These are phyloP conservation scores for Ophion ellenae DNA, from an alignment of 2,888 invertebrate genomes.

Conservation along the genomic window DNA sequence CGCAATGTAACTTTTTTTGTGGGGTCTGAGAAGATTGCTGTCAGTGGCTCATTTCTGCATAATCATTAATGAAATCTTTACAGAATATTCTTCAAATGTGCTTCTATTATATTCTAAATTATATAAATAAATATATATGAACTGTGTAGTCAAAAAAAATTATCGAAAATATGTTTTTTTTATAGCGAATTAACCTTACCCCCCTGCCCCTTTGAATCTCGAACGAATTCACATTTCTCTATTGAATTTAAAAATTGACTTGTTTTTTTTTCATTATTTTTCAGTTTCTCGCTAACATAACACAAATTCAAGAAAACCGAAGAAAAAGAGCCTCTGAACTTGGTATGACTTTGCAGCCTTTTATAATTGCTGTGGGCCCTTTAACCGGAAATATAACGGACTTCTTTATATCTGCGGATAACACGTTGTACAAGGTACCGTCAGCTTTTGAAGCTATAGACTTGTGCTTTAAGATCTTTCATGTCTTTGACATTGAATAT, in stretches of 20 bases:
- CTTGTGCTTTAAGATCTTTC: slow-evolving; percentile 31
- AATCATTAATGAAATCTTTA: too few species aligned
- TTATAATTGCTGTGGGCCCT: slow-evolving; percentile 26
- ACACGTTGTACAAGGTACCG: slow-evolving; percentile 34
- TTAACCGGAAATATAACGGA: not conserved
- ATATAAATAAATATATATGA: too few species aligned
- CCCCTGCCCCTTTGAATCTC: not conserved
- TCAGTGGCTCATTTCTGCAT: too few species aligned
- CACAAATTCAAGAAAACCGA: slow-evolving; percentile 16
- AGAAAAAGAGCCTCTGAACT: not conserved
- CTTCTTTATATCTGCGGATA: slow-evolving; percentile 22
- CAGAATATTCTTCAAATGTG: too few species aligned
- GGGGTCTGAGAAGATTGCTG: too few species aligned
- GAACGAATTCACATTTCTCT: not conserved
- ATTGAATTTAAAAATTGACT: not conserved
- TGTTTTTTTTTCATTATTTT: not conserved
- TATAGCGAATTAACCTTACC: too few species aligned
- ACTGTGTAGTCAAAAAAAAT: too few species aligned
- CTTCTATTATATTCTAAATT: too few species aligned
- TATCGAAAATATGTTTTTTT: too few species aligned
- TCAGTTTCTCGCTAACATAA: slow-evolving; percentile 15
- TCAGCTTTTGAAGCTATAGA: slow-evolving; percentile 37
- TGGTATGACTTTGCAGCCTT: slow-evolving; percentile 20
- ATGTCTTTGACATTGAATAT: slow-evolving; percentile 25
- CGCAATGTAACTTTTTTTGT: too few species aligned